These are phyloP conservation scores for Drosophila multiciliata DNA, from an alignment of 2,888 invertebrate species.

Conservation along the genomic window DNA sequence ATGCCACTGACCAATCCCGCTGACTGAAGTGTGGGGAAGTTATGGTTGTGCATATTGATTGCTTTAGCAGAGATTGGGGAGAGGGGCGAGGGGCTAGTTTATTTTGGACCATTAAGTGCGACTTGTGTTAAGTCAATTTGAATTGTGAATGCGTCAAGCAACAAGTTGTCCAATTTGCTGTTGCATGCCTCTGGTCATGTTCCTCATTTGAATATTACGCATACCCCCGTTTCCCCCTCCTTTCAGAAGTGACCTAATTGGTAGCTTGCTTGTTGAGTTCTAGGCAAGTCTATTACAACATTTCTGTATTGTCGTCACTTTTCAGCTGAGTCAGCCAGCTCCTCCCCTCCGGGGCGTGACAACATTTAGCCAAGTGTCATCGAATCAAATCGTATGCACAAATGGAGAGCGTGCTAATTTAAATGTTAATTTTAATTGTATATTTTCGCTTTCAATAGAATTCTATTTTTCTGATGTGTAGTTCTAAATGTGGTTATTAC, in stretches of 20 bases:
- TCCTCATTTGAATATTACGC: conserved; percentile 76
- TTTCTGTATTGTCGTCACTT: conserved; percentile 56
- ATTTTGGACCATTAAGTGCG: conserved; percentile 27
- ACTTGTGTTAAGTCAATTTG: conserved; percentile 37
- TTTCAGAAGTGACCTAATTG: conserved; percentile 71
- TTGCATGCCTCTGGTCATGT: conserved; percentile 55
- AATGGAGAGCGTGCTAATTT: conserved; percentile 42
- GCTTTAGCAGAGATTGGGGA: conserved; percentile 16
- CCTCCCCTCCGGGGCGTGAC: conserved; percentile 17
- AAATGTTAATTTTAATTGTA: conserved; percentile 54
- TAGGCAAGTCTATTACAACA: conserved; percentile 49
- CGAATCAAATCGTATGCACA: conserved; percentile 36
- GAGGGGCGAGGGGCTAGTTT: not conserved
- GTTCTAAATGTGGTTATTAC: conserved; percentile 19
- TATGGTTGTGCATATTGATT: conserved; percentile 36
- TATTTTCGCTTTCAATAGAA: conserved; percentile 51
- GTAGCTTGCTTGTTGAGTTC: conserved; percentile 42
- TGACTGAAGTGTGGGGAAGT: conserved; percentile 39
- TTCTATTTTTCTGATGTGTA: conserved; percentile 10
- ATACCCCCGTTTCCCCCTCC: conserved; percentile 11
- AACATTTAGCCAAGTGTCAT: conserved; percentile 63
- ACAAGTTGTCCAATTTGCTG: conserved; percentile 66
- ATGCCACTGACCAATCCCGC: conserved; percentile 13
- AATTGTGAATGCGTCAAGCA: conserved; percentile 53
- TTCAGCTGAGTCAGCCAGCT: conserved; percentile 54